Percentiles rank a stretch among this genome's conserved stretches.
These are phyloP conservation scores for Drosophila takahashii DNA, from an alignment of 1,140 invertebrate genomes.

Conservation along the genomic window DNA sequence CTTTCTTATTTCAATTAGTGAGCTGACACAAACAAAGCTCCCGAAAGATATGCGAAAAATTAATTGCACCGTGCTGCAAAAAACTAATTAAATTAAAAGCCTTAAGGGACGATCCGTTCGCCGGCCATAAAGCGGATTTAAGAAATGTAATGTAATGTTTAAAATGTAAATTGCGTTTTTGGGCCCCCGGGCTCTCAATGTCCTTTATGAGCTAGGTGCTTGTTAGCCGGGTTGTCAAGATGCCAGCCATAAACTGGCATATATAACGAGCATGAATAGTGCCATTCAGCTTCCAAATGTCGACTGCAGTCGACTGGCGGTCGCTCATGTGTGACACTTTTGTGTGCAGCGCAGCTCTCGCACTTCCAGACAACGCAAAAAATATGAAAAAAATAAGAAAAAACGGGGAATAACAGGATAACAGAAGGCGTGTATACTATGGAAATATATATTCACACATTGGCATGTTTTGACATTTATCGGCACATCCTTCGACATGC, in stretches of 20 bases:
- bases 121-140: slow-evolving; percentile 24
- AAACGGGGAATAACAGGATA: neutral
- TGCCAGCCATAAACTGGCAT: slow-evolving; percentile 55
- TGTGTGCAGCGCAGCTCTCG: slow-evolving; percentile 56
- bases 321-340: slow-evolving; percentile 71
- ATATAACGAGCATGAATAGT: slow-evolving; percentile 59
- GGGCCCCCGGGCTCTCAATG: slow-evolving; percentile 2
- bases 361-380: slow-evolving; percentile 26
- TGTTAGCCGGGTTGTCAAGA: slow-evolving; percentile 21
- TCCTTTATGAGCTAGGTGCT: slow-evolving; percentile 28
- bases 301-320: slow-evolving; percentile 45
- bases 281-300: slow-evolving; percentile 37
- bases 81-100: slow-evolving; percentile 51
- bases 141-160: slow-evolving; percentile 35
- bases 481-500: slow-evolving; percentile 47
- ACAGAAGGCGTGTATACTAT: slow-evolving; percentile 3
- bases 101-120: slow-evolving; percentile 2
- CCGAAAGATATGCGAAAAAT: slow-evolving; percentile 15
- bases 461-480: slow-evolving; percentile 77
- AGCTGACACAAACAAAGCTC: slow-evolving; percentile 7
- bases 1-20: slow-evolving; percentile 30
- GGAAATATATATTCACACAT: slow-evolving; percentile 23
- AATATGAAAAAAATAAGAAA: neutral
- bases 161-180: slow-evolving; percentile 4
- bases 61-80: slow-evolving; percentile 53